Evolutionary conservation across 1,140 invertebrate genomes (phyloP).

Genomic region (Samia ricini): DNA sequence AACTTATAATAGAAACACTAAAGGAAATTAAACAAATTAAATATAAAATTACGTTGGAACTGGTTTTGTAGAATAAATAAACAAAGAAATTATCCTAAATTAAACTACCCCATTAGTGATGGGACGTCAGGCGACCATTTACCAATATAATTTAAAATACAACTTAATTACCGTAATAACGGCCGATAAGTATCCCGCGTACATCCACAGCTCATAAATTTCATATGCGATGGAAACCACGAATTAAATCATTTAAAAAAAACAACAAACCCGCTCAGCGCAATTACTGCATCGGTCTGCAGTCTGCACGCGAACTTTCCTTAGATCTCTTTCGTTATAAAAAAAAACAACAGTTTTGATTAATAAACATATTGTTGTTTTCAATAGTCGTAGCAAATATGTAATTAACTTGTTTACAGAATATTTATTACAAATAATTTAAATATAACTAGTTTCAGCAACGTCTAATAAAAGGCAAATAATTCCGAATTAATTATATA

Average conservation of each 20-base stretch:
- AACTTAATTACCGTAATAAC: conserved; percentile 6
- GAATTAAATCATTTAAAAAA: conserved; percentile 6
- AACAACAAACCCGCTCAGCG: not conserved
- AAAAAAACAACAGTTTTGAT: not conserved
- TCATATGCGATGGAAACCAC: conserved; percentile 5
- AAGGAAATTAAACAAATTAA: too few species aligned
- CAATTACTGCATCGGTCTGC: not conserved
- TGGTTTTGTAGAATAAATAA: too few species aligned
- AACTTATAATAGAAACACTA: too few species aligned
- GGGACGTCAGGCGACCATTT: not conserved
- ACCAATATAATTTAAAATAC: conserved; percentile 12
- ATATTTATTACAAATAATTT: too few species aligned
- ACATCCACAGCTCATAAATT: conserved; percentile 14
- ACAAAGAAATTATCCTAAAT: too few species aligned
- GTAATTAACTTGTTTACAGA: too few species aligned
- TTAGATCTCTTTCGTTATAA: not conserved
- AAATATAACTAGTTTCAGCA: too few species aligned
- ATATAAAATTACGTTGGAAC: too few species aligned
- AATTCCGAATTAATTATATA: too few species aligned
- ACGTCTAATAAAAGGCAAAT: too few species aligned
- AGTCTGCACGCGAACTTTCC: not conserved
- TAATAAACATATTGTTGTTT: too few species aligned
- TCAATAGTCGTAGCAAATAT: too few species aligned
- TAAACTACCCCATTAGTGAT: conserved; percentile 5
- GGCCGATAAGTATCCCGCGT: conserved; percentile 1